A percentile compares a stretch with the other conserved stretches of the same genome.
These are phyloP conservation scores for Heterocephalus glaber DNA, from an alignment of 2,113 vertebrate species.

Conservation along the genomic window DNA sequence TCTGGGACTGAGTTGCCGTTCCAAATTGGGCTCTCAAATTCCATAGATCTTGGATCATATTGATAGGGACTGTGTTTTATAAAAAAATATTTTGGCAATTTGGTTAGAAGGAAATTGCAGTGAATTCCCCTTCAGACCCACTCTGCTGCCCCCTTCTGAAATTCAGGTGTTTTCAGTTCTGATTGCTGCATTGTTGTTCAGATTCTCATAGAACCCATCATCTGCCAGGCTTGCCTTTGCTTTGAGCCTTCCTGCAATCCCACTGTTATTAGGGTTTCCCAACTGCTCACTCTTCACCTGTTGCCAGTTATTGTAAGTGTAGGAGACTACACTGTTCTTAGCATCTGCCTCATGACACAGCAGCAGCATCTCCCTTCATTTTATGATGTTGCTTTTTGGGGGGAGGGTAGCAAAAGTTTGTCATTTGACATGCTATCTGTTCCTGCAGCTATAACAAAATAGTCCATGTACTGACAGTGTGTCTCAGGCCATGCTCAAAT, in stretches of 20 bases:
- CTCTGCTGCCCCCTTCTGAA: background rate
- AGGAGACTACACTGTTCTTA: background rate
- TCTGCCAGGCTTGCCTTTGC: background rate
- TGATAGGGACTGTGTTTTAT: background rate
- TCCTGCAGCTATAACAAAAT: background rate
- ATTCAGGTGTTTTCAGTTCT: background rate
- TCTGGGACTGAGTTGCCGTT: background rate
- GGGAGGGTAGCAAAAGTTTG: background rate
- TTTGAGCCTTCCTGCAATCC: background rate
- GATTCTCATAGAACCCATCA: background rate
- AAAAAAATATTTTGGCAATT: background rate
- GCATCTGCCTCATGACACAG: background rate
- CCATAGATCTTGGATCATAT: background rate
- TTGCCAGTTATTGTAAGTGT: background rate
- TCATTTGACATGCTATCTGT: background rate
- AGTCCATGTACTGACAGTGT: background rate
- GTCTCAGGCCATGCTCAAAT: background rate
- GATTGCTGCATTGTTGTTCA: background rate
- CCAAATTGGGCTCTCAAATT: background rate
- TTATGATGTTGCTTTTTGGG: background rate
- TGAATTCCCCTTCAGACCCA: background rate
- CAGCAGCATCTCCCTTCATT: background rate
- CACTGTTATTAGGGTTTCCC: background rate
- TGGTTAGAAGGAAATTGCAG: background rate
- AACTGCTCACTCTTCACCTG: background rate